Evolutionary conservation across 1,140 invertebrate genomes (phyloP).

Genomic region (Tetragnatha versicolor): DNA sequence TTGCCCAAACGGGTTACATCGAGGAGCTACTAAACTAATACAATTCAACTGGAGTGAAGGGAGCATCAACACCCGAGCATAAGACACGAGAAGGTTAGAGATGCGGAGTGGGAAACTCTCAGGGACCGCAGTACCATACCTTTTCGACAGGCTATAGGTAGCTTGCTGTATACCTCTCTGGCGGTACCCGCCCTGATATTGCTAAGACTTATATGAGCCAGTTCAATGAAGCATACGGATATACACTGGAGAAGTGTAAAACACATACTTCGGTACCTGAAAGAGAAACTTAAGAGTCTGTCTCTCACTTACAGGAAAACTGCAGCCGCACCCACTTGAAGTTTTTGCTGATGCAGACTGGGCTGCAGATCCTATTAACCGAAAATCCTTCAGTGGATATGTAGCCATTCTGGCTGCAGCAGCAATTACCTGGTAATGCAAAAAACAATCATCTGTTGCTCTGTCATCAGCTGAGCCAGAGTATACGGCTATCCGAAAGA

Average conservation of each 20-base stretch:
- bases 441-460: constrained; percentile 66
- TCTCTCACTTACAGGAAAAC: neutral
- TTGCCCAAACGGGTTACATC: neutral
- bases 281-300: neutral
- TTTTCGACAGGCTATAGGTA: constrained; percentile 55
- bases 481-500: constrained; percentile 66
- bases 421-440: constrained; percentile 65
- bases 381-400: neutral
- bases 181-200: neutral
- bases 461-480: constrained; percentile 65
- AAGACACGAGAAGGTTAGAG: neutral
- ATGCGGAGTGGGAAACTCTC: constrained; percentile 16
- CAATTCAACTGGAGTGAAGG: neutral
- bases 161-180: constrained; percentile 59
- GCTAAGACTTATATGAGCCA: neutral
- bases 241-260: neutral
- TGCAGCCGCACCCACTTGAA: neutral
- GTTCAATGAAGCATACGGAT: neutral
- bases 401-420: neutral
- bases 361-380: neutral
- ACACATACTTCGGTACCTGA: neutral
- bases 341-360: neutral
- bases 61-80: neutral
- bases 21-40: constrained; percentile 56
- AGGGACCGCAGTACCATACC: constrained; percentile 44